Percentiles rank a stretch among this genome's conserved stretches.
phyloP scores from a whole-genome alignment of 2,888 invertebrate species.

The Lymantria monacha region DNA sequence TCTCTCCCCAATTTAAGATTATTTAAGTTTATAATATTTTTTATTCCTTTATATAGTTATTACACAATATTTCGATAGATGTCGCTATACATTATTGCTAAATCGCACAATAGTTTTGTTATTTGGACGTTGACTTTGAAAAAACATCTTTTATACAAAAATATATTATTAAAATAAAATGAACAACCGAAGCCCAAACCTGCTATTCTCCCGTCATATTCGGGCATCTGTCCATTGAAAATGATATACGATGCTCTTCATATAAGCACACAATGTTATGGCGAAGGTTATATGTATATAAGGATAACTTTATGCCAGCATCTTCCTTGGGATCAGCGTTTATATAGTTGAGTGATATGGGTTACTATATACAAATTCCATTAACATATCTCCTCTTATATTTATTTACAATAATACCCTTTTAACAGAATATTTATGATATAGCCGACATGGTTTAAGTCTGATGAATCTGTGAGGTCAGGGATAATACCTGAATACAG shows the following conservation, averaged over 20 bases:
- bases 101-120: too few relatives aligned
- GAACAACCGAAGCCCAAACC: not conserved
- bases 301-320: slow-evolving; percentile 15
- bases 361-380: slow-evolving; percentile 6
- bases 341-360: slow-evolving; percentile 26
- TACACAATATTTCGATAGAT: too few relatives aligned
- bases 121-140: too few relatives aligned
- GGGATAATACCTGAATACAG: too few relatives aligned
- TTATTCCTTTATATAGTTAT: too few relatives aligned
- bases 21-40: too few relatives aligned
- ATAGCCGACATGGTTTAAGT: too few relatives aligned
- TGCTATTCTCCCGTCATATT: not conserved
- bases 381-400: not conserved
- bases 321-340: slow-evolving; percentile 15
- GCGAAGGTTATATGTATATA: slow-evolving; percentile 7
- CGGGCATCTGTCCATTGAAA: slow-evolving; percentile 13
- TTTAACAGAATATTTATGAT: too few relatives aligned
- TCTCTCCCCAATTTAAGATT: too few relatives aligned
- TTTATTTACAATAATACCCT: not conserved
- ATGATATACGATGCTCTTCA: slow-evolving; percentile 2
- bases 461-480: too few relatives aligned
- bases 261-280: slow-evolving; percentile 1
- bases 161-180: not conserved
- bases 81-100: too few relatives aligned
- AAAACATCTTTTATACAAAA: too few relatives aligned